phyloP scores from a whole-genome alignment of 2,113 vertebrate species.

The Ptyas mucosa region DNA sequence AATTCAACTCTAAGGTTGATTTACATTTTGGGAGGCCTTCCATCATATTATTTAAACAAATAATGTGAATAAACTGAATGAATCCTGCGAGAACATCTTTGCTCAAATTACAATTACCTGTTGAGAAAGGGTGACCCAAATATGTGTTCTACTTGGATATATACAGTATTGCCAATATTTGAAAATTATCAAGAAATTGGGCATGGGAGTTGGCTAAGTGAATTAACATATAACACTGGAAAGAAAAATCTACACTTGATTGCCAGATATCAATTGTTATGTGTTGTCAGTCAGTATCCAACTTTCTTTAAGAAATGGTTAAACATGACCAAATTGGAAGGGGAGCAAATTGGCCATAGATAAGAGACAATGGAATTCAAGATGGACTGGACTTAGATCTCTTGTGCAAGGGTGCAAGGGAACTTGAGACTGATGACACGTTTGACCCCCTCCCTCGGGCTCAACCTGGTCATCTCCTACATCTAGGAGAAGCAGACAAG shows the following conservation, averaged over 20 bases:
- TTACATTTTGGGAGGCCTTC: background rate
- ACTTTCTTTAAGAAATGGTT: background rate
- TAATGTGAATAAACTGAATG: background rate
- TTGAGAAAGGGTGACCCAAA: background rate
- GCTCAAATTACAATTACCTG: background rate
- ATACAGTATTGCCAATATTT: background rate
- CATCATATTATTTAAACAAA: background rate
- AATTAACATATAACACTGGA: background rate
- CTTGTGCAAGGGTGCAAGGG: too few species aligned
- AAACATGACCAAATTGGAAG: background rate
- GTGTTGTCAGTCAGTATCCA: background rate
- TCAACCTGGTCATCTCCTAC: too few species aligned
- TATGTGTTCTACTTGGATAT: background rate
- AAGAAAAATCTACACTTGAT: background rate
- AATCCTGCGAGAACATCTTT: background rate
- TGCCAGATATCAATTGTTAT: background rate
- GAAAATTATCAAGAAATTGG: background rate
- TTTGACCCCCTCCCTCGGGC: too few species aligned
- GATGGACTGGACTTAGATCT: too few species aligned
- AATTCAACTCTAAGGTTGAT: background rate
- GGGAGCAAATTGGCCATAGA: background rate
- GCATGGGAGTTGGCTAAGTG: background rate
- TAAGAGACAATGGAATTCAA: too few species aligned
- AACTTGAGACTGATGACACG: too few species aligned
- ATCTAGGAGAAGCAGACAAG: background rate